Evolutionary conservation across 2,888 invertebrate genomes (phyloP), one percentile per base, ranked within the genome.

Genomic region (Ceraclea dissimilis): DNA sequence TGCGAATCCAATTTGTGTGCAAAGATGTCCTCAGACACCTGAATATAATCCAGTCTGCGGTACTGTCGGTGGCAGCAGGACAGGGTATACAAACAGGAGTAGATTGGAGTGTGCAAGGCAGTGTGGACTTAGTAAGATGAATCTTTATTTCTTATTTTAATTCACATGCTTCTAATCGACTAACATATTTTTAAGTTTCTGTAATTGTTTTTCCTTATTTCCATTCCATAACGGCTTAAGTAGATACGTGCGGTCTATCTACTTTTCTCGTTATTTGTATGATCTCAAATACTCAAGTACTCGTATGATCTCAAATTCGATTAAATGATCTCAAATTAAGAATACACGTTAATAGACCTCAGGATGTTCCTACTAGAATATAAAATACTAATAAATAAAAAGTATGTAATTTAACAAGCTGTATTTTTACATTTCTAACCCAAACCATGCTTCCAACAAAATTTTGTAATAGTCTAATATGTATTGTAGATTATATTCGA

Each of bases 11-110:
- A 52, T 56, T 2, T 72, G 73, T 58, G 63, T 69, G 2, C 59
- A 61, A 2, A 18, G 57, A 2, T 77, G 77, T 60, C 68, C 67
- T 1, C 66, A 67, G 8, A 72, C 74, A 0, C 39, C 68, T 0
- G 69, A 75, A 62, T 76, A 73, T 63, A 72, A 74, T 62, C 78
- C 78, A 0, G 70, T 76, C 6, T 78, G 77, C 61, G 77, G 75
- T 10, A 66, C 67, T 22, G n/a, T n/a, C n/a, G n/a, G n/a, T n/a
- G n/a, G n/a, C n/a, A 67, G 76, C 60, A 63, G 65, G n/a, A 63
- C 67, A 2, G 71, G 70, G 0, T 78, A 77, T 60, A 56, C 31
- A 21, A 78, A 76, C 60, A 65, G 63, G 10, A 69, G 68, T 1
- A 63, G 67, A 26, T 63, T 77, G 22, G 62, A 65, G 4, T 78